Conservation (phyloP, 2,113 vertebrate genomes). For the Vimba vimba region DNA sequence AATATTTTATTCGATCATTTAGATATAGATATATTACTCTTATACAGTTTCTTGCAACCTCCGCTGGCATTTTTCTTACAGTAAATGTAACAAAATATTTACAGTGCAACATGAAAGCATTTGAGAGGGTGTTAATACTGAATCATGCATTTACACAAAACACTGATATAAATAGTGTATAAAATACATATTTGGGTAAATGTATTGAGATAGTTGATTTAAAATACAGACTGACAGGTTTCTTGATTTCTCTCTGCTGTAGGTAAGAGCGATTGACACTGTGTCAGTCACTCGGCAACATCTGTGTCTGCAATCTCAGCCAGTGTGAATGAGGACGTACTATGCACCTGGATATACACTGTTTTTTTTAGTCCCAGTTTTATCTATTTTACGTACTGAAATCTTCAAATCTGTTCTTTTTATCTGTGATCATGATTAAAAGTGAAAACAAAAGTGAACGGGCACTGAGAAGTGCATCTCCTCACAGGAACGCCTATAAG, state of each 20-base stretch:
- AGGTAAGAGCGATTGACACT: not conserved
- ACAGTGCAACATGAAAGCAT: not conserved
- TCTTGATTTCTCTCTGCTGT: constrained; percentile 1
- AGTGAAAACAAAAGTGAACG: constrained; percentile 84
- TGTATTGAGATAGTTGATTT: not conserved
- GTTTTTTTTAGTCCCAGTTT: constrained; percentile 17
- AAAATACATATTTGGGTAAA: not conserved
- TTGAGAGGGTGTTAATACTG: not conserved
- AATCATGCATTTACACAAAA: not conserved
- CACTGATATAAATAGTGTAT: not conserved
- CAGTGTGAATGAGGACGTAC: constrained; percentile 12
- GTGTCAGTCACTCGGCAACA: not conserved
- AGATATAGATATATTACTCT: not conserved
- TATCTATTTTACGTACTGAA: not conserved
- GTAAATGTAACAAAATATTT: not conserved
- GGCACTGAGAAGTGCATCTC: constrained; percentile 85
- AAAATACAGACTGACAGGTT: not conserved
- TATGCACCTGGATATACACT: constrained; percentile 12
- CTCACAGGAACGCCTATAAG: constrained; percentile 90
- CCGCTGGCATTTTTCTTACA: not conserved
- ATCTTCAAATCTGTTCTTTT: not conserved
- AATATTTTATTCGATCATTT: not conserved
- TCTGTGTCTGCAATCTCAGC: not conserved
- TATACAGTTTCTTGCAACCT: not conserved
- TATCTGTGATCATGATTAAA: constrained; percentile 81